phyloP scores from a whole-genome alignment of 2,113 vertebrate genomes.

The Leptobrachium leishanense region DNA sequence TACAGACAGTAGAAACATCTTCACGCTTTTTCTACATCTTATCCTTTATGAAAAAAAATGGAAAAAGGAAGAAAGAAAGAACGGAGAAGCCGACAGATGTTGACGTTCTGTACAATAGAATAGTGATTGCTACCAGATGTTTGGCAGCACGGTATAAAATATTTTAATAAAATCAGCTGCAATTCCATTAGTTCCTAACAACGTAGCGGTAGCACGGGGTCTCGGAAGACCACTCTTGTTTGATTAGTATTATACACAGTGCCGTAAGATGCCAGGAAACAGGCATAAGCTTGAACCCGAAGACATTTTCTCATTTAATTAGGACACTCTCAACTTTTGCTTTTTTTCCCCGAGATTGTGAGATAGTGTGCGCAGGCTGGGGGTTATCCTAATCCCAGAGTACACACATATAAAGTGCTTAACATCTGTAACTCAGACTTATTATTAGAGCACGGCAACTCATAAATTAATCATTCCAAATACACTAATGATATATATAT shows the following conservation, averaged over 20 bases:
- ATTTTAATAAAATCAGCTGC: neutral
- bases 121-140: neutral
- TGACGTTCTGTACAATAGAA: neutral
- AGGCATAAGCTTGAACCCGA: slow-evolving; percentile 18
- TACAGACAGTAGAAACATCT: neutral
- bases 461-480: slow-evolving; percentile 32
- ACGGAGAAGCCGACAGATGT: neutral
- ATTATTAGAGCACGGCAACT: slow-evolving; percentile 1
- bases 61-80: too few species aligned
- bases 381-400: slow-evolving; percentile 21
- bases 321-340: slow-evolving; percentile 29
- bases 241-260: slow-evolving; percentile 17
- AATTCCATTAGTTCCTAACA: slow-evolving; percentile 22
- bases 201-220: slow-evolving; percentile 5
- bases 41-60: neutral
- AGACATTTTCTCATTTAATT: slow-evolving; percentile 46
- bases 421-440: slow-evolving; percentile 23
- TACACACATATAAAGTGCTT: slow-evolving; percentile 6
- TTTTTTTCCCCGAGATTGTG: neutral
- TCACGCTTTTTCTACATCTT: neutral
- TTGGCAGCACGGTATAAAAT: neutral
- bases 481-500: slow-evolving; percentile 9
- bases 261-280: slow-evolving; percentile 1
- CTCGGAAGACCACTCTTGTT: slow-evolving; percentile 17
- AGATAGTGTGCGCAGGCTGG: neutral